A percentile compares a stretch with the other conserved stretches of the same genome.
These are phyloP conservation scores for Abrostola tripartita DNA, from an alignment of 2,888 invertebrate genomes.

Conservation along the genomic window DNA sequence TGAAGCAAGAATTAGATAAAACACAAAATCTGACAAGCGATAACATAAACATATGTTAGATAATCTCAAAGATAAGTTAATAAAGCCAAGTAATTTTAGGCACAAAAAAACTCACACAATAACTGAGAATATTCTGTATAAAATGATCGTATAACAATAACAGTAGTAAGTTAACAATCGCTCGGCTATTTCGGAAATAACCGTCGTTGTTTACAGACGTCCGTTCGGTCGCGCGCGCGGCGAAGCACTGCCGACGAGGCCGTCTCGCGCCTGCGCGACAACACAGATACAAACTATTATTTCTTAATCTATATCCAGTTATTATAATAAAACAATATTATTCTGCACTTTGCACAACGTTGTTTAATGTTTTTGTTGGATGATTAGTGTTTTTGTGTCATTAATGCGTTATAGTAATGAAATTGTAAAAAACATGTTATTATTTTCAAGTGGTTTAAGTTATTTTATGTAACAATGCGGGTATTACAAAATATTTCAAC, in stretches of 20 bases:
- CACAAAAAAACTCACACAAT: slow-evolving; percentile 49
- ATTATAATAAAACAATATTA: slow-evolving; percentile 55
- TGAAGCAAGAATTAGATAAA: slow-evolving; percentile 40
- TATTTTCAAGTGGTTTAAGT: slow-evolving; percentile 20
- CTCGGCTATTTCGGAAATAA: slow-evolving; percentile 75
- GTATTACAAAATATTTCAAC: slow-evolving; percentile 34
- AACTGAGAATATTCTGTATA: slow-evolving; percentile 39
- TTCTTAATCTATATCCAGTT: slow-evolving; percentile 76
- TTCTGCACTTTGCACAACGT: slow-evolving; percentile 67
- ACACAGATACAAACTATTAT: slow-evolving; percentile 67
- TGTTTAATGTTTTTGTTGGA: slow-evolving; percentile 45
- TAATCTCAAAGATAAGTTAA: slow-evolving; percentile 21
- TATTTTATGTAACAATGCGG: slow-evolving; percentile 38
- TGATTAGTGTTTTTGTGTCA: slow-evolving; percentile 50
- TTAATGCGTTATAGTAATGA: slow-evolving; percentile 41
- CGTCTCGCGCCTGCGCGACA: slow-evolving; percentile 42
- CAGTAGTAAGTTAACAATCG: slow-evolving; percentile 74
- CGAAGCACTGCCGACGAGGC: slow-evolving; percentile 65
- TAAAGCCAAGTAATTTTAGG: neutral
- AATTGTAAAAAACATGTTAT: slow-evolving; percentile 19
- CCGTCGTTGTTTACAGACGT: slow-evolving; percentile 71
- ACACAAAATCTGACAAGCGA: slow-evolving; percentile 38
- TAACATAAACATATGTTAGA: slow-evolving; percentile 43
- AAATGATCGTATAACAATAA: slow-evolving; percentile 60
- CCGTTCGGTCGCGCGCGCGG: slow-evolving; percentile 66